A percentile compares a stretch with the other conserved stretches of the same genome.
phyloP scores from a whole-genome alignment of 2,797 vertebrate genomes.

The Enteromius afrohamiltoni region DNA sequence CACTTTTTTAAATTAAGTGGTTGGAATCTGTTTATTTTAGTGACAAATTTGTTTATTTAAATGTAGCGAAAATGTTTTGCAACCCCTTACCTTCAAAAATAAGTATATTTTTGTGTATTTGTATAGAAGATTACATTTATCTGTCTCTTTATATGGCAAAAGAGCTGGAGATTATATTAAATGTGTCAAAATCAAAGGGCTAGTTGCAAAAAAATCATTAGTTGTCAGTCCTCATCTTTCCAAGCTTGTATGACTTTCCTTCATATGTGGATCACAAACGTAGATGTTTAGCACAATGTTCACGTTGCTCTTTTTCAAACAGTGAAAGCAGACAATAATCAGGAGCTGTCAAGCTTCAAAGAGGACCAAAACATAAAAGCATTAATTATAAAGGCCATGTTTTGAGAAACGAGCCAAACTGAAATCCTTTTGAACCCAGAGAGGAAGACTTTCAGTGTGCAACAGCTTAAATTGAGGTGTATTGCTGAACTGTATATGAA shows the following conservation, averaged over 20 bases:
- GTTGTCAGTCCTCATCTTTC: neutral
- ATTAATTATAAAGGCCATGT: neutral
- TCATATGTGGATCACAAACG: neutral
- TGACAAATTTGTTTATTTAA: too few species aligned
- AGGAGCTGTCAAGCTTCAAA: neutral
- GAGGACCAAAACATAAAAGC: neutral
- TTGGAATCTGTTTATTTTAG: too few species aligned
- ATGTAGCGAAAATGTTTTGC: too few species aligned
- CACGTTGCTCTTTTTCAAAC: conserved; percentile 13
- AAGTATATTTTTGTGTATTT: neutral
- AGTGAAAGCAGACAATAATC: neutral
- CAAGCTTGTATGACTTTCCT: neutral
- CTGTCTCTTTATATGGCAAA: conserved; percentile 5
- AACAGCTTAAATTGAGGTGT: neutral
- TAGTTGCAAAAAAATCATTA: neutral
- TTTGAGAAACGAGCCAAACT: neutral
- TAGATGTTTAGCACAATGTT: conserved; percentile 24
- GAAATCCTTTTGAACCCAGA: neutral
- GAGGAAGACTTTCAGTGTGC: neutral
- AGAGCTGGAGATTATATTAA: conserved; percentile 61
- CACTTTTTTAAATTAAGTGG: too few species aligned
- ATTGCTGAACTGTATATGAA: neutral
- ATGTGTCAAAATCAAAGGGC: neutral
- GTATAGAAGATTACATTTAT: conserved; percentile 21
- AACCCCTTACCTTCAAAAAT: too few species aligned